These are phyloP conservation scores for Brachyistius frenatus DNA, from an alignment of 2,113 vertebrate species.

Conservation along the genomic window DNA sequence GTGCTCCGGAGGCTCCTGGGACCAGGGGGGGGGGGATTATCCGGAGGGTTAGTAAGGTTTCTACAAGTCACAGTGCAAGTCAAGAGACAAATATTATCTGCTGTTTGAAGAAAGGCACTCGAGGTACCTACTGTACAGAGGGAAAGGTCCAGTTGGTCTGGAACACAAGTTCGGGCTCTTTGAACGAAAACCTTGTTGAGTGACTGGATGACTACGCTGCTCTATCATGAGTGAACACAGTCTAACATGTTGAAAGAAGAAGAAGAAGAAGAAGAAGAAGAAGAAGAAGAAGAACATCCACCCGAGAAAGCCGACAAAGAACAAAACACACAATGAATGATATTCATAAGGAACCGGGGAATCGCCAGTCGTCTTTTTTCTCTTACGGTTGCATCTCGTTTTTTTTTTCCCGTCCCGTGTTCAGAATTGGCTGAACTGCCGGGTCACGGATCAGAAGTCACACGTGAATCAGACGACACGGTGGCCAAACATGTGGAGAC, in stretches of 20 bases:
- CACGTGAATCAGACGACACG: not conserved
- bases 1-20: slow-evolving; percentile 49
- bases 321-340: slow-evolving; percentile 20
- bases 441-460: not conserved
- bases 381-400: slow-evolving; percentile 39
- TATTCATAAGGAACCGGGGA: slow-evolving; percentile 16
- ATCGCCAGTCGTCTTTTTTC: slow-evolving; percentile 12
- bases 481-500: not conserved
- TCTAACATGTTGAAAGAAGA: not conserved
- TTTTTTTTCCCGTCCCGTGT: slow-evolving; percentile 16
- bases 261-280: not conserved
- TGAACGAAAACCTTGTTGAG: slow-evolving; percentile 38
- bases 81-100: slow-evolving; percentile 80
- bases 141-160: slow-evolving; percentile 64
- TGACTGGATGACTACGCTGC: slow-evolving; percentile 37
- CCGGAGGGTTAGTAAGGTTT: slow-evolving; percentile 58
- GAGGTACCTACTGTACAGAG: slow-evolving; percentile 83
- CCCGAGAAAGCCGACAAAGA: slow-evolving; percentile 15
- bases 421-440: slow-evolving; percentile 7
- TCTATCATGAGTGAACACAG: slow-evolving; percentile 11
- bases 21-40: slow-evolving; percentile 12
- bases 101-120: slow-evolving; percentile 85
- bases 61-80: slow-evolving; percentile 83
- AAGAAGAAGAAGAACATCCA: slow-evolving; percentile 19
- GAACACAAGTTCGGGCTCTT: slow-evolving; percentile 45